Evolutionary conservation across 92 coral and sea anemone genomes (phyloP), one percentile per base, ranked within the genome.

Genomic region (Pocillopora grandis): DNA sequence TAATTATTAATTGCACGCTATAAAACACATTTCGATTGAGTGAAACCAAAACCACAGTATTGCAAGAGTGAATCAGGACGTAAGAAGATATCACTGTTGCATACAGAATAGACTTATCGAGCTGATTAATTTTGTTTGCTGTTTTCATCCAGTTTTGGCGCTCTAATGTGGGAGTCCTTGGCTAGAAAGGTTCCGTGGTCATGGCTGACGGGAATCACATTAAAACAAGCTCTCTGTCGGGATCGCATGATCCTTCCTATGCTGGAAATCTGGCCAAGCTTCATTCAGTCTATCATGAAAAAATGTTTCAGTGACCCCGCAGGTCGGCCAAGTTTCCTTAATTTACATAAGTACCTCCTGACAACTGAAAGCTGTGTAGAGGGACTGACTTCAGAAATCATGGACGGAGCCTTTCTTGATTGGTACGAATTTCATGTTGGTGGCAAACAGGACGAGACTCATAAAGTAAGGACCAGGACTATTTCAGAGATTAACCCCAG

Each of bases 101-200:
- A 42, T 42, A 7, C 8, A 42, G 52, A 42, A 42, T 42, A 2
- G 4, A 42, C 8, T 42, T 42, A 42, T 42, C 8, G 52, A 42
- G 52, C 52, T 42, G 8, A 3, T 7, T 42, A 3, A 42, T 42
- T 3, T 7, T 42, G 52, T 55, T 61, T 21, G 62, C 37, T 71
- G 19, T 20, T 64, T 23, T 23, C 55, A 17, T 78, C 2, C 76
- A 96, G 98, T 79, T 94, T 96, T 87, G 99, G 95, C 16, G 95
- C 89, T 2, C 66, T 88, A 56, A 78, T 92, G 85, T 96, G 99
- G 99, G 99, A 96, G 80, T 92, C 93, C 76, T 75, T 96, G 21
- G 87, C 97, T 21, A 92, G 93, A 58, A 80, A 88, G 9, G 19
- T 67, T 35, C 99, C 99, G 12, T 96, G 99, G 99, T 88, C 93